Percentiles rank a stretch among this genome's conserved stretches.
phyloP scores from a whole-genome alignment of 2,888 invertebrate species.

The Caenorhabditis uteleia region DNA sequence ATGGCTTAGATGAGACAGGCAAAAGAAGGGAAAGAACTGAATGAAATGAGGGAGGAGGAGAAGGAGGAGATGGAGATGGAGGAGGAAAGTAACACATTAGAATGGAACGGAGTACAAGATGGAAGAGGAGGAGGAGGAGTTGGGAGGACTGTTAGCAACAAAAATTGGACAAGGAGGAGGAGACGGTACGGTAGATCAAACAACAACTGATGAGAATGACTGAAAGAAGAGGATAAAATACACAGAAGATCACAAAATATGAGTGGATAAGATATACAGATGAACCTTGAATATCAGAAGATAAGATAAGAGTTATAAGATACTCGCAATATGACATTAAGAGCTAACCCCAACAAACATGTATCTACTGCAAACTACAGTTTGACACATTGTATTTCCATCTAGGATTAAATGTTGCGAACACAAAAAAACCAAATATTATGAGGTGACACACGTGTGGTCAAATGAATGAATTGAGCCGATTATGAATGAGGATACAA shows the following conservation, averaged over 20 bases:
- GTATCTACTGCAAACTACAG: too few species aligned
- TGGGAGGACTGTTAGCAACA: not conserved
- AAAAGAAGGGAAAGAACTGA: constrained; percentile 2
- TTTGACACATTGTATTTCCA: too few species aligned
- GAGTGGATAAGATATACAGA: too few species aligned
- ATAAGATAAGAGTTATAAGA: too few species aligned
- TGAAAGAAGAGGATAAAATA: not conserved
- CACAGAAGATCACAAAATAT: not conserved
- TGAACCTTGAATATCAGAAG: too few species aligned
- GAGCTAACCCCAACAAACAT: too few species aligned
- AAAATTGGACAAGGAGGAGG: not conserved
- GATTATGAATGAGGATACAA: too few species aligned
- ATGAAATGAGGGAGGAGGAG: not conserved
- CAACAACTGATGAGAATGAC: not conserved
- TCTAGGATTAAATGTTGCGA: too few species aligned
- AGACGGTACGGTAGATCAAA: not conserved
- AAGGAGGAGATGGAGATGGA: not conserved
- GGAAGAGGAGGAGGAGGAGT: not conserved
- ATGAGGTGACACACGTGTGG: too few species aligned
- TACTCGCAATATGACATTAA: too few species aligned
- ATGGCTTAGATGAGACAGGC: constrained; percentile 1
- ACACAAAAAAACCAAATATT: too few species aligned
- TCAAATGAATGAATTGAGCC: too few species aligned
- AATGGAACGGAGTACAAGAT: not conserved
- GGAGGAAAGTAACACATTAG: not conserved